These are phyloP conservation scores for Epinephelus cyanopodus DNA, from an alignment of 2,113 vertebrate genomes.

Conservation along the genomic window DNA sequence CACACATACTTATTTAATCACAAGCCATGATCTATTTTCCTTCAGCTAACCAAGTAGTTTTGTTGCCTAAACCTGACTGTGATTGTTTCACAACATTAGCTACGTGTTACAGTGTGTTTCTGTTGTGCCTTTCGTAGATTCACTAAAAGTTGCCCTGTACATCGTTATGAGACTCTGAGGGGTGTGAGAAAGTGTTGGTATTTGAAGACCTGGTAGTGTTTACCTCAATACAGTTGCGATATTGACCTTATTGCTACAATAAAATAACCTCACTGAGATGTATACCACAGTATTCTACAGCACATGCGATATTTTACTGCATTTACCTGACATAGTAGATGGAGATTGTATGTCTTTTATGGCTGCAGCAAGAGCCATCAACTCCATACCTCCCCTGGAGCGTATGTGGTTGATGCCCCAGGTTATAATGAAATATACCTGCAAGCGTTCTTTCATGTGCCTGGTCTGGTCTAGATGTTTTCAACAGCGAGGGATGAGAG, in stretches of 20 bases:
- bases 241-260: neutral
- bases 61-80: no score
- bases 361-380: neutral
- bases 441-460: slow-evolving; percentile 52
- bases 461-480: slow-evolving; percentile 37
- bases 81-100: no score
- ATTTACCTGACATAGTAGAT: slow-evolving; percentile 28
- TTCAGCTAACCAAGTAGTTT: no score
- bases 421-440: slow-evolving; percentile 40
- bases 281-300: neutral
- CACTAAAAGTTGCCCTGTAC: no score
- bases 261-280: neutral
- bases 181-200: no score
- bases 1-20: no score
- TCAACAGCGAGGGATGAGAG: slow-evolving; percentile 43
- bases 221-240: neutral
- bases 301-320: neutral
- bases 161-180: no score
- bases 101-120: no score
- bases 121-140: no score
- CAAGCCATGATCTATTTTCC: no score
- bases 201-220: neutral
- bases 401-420: neutral
- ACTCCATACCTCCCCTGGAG: neutral
- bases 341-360: slow-evolving; percentile 20